Percentiles rank a stretch among this genome's conserved stretches.
phyloP scores from a whole-genome alignment of 2,113 vertebrate species.

The Neolamprologus longior region DNA sequence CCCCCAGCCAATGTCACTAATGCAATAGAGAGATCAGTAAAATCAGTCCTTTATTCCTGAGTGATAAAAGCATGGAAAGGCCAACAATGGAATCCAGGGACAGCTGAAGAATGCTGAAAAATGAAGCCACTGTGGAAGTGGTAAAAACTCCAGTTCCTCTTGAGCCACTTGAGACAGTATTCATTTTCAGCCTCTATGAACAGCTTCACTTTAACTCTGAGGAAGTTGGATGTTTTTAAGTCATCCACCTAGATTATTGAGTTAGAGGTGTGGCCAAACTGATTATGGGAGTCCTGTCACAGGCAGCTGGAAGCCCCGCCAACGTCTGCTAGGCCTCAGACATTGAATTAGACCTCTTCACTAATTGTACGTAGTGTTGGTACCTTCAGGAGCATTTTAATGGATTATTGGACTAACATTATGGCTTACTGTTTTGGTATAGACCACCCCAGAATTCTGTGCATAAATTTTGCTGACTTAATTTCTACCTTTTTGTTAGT shows the following conservation, averaged over 20 bases:
- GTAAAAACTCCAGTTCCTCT: not conserved
- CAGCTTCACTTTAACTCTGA: not conserved
- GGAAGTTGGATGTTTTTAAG: not conserved
- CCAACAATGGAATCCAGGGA: not conserved
- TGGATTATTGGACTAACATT: not conserved
- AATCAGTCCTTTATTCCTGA: not conserved
- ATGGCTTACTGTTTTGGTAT: not conserved
- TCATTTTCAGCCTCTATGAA: not conserved
- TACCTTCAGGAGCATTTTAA: not conserved
- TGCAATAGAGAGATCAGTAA: not conserved
- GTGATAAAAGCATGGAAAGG: not conserved
- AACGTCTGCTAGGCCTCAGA: not conserved
- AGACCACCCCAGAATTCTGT: not conserved
- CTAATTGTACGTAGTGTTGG: not conserved
- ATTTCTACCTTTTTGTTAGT: accelerated
- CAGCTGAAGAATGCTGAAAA: not conserved
- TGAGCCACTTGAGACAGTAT: not conserved
- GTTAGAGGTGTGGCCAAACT: not conserved
- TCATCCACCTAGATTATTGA: not conserved
- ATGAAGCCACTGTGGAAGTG: not conserved
- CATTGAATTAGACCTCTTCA: not conserved
- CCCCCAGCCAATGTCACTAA: not conserved
- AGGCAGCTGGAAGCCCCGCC: not conserved
- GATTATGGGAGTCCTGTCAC: not conserved
- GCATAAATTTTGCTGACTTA: not conserved